Evolutionary conservation across 2,797 vertebrate genomes (phyloP).

Genomic region (Enteromius unitaeniatus): DNA sequence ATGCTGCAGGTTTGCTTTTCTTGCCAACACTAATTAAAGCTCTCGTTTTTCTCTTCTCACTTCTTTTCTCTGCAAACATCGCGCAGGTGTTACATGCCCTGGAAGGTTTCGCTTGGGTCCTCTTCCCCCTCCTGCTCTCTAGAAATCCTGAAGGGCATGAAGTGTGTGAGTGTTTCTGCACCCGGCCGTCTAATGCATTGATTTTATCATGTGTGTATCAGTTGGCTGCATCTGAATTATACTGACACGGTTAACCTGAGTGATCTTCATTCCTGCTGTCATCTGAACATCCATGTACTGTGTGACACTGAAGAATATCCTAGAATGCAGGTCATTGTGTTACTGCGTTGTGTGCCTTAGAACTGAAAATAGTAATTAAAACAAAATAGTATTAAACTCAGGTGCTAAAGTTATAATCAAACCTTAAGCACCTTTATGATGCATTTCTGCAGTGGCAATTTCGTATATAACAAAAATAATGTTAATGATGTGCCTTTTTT

Average conservation of each 20-base stretch:
- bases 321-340: conserved; percentile 2
- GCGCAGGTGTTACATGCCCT: conserved; percentile 4
- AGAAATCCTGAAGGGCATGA: not conserved
- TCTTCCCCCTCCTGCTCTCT: conserved; percentile 32
- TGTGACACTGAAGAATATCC: not conserved
- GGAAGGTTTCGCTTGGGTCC: not conserved
- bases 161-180: not conserved
- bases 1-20: conserved; percentile 66
- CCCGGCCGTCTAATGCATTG: conserved; percentile 39
- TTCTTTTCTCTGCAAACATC: not conserved
- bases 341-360: not conserved
- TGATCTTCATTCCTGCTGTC: not conserved
- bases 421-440: too few species aligned
- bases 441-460: too few species aligned
- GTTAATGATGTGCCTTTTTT: too few species aligned
- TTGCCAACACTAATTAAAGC: conserved; percentile 72
- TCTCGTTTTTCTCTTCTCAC: not conserved
- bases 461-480: too few species aligned
- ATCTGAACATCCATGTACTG: not conserved
- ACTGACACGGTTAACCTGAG: conserved; percentile 16
- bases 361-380: not conserved
- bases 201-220: conserved; percentile 66
- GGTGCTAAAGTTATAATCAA: too few species aligned
- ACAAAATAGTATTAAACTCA: too few species aligned
- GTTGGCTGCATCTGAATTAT: conserved; percentile 64